These are phyloP conservation scores for Cygnus buccinator DNA, from an alignment of 2,113 vertebrate species.

Conservation along the genomic window DNA sequence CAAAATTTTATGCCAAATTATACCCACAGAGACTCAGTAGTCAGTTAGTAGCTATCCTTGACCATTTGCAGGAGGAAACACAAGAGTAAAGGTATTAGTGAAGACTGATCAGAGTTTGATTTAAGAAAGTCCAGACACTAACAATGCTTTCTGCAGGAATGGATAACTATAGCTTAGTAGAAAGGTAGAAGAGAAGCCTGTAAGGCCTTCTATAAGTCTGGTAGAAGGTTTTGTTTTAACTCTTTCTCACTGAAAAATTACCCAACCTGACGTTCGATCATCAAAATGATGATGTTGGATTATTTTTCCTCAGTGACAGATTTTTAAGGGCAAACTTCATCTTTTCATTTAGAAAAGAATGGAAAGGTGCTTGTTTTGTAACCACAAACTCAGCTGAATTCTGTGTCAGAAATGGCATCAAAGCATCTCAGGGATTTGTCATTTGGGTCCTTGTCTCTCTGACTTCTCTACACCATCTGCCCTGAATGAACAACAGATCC, in stretches of 20 bases:
- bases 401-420: slow-evolving; percentile 7
- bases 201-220: background rate
- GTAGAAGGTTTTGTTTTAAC: background rate
- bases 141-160: background rate
- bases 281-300: background rate
- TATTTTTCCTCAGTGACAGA: background rate
- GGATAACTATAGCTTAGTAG: background rate
- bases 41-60: background rate
- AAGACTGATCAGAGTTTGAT: background rate
- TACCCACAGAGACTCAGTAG: background rate
- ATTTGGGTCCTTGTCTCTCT: background rate
- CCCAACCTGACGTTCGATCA: background rate
- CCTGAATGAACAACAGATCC: background rate
- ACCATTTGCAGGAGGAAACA: background rate
- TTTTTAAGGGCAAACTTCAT: background rate
- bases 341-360: background rate
- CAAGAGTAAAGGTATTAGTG: background rate
- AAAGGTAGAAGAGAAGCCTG: background rate
- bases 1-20: background rate
- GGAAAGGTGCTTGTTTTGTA: background rate
- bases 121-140: background rate
- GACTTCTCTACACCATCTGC: background rate
- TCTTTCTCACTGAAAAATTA: background rate
- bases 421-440: slow-evolving; percentile 12
- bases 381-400: background rate